Conservation (phyloP, 2,888 invertebrate genomes). For the Meandrusa payeni region DNA sequence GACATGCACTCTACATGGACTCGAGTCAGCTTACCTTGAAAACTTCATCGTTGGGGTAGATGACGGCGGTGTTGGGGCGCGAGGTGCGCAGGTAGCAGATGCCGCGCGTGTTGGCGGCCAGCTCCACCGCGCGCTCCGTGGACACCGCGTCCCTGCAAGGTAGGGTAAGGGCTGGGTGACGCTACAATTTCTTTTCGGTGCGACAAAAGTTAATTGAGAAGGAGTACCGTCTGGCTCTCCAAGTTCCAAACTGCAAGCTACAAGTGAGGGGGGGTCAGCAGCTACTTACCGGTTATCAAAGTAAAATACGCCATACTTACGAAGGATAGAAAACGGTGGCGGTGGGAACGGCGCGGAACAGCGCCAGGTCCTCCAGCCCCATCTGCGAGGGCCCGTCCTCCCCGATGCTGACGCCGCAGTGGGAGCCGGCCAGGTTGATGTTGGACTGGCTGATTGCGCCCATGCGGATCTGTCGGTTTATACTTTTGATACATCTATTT, state of each 20-base stretch:
- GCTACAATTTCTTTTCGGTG: too few species aligned
- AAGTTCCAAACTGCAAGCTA: too few species aligned
- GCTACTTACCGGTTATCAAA: too few species aligned
- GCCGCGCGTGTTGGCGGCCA: constrained; percentile 97
- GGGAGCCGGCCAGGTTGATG: constrained; percentile 97
- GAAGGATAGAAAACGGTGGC: constrained; percentile 88
- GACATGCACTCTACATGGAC: too few species aligned
- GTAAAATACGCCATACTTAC: too few species aligned
- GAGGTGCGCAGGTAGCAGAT: constrained; percentile 98
- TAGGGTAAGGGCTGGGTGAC: too few species aligned
- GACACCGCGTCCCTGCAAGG: constrained; percentile 94
- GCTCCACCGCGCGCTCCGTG: constrained; percentile 95
- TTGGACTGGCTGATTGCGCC: constrained; percentile 99
- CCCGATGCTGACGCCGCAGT: constrained; percentile 98
- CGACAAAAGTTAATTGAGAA: too few species aligned
- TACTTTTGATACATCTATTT: too few species aligned
- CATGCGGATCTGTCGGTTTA: constrained; percentile 97
- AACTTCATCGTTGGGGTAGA: constrained; percentile 91
- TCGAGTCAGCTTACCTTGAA: constrained; percentile 86
- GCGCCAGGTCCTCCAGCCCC: constrained; percentile 98
- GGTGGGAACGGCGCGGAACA: constrained; percentile 96
- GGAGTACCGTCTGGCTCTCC: too few species aligned
- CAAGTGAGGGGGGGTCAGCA: too few species aligned
- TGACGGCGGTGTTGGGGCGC: constrained; percentile 91
- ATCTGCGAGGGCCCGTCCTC: constrained; percentile 99